Evolutionary conservation across 2,797 vertebrate genomes (phyloP).

Genomic region (Sitta carolinensis): DNA sequence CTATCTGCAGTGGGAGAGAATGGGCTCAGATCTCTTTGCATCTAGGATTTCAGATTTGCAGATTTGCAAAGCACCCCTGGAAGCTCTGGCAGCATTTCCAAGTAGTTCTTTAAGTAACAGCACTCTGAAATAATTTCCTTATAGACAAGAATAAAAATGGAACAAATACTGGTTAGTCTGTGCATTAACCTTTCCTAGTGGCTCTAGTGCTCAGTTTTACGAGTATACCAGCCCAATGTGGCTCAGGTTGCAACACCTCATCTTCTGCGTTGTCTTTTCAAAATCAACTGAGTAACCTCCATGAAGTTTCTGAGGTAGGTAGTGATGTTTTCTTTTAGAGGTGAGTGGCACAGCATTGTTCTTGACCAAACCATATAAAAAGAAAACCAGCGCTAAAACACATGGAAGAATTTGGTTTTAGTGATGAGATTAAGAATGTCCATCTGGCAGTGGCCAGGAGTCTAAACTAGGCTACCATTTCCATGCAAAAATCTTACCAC

Average conservation of each 20-base stretch:
- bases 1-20: not conserved
- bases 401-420: not conserved
- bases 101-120: not conserved
- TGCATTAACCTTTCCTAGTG: not conserved
- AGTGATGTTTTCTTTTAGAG: not conserved
- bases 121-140: not conserved
- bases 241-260: not conserved
- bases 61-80: not conserved
- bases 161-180: not conserved
- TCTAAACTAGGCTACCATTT: constrained; percentile 5
- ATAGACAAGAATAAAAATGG: not conserved
- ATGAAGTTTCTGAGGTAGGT: not conserved
- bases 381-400: not conserved
- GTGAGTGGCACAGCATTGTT: not conserved
- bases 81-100: not conserved
- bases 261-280: not conserved
- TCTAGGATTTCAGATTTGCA: not conserved
- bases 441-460: not conserved
- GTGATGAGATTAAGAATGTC: not conserved
- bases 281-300: not conserved
- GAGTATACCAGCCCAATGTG: not conserved
- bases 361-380: not conserved
- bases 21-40: not conserved
- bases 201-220: not conserved
- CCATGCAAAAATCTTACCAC: constrained; percentile 47